phyloP scores from a whole-genome alignment of 1,140 invertebrate genomes.

The Caenorhabditis tropicalis region DNA sequence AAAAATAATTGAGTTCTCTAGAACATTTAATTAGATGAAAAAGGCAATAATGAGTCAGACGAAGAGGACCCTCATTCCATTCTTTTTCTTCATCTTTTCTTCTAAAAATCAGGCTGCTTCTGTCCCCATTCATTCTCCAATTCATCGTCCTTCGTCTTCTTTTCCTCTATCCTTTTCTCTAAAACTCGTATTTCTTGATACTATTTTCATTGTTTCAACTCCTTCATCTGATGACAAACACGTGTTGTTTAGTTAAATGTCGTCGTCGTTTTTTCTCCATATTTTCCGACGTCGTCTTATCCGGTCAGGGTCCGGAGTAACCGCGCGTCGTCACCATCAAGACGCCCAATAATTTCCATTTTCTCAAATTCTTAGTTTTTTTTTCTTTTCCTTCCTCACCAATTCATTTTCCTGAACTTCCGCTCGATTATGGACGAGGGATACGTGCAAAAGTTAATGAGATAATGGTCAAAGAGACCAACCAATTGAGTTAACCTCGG shows the following conservation, averaged over 20 bases:
- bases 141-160: conserved; percentile 40
- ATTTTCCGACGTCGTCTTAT: conserved; percentile 36
- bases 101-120: conserved; percentile 35
- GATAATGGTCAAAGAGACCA: not conserved
- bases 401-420: not conserved
- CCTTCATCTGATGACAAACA: conserved; percentile 40
- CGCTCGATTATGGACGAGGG: not conserved
- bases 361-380: not conserved
- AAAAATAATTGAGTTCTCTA: conserved; percentile 23
- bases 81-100: not conserved
- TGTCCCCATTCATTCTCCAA: conserved; percentile 38
- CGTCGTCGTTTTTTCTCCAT: conserved; percentile 18
- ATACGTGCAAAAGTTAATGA: conserved; percentile 28
- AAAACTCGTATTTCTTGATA: not conserved
- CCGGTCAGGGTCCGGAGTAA: not conserved
- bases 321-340: not conserved
- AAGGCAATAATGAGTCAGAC: conserved; percentile 35
- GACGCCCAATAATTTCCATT: conserved; percentile 8
- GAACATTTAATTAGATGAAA: conserved; percentile 39
- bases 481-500: not conserved
- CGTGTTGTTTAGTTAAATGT: conserved; percentile 45
- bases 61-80: conserved; percentile 12
- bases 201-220: conserved; percentile 10
- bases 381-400: not conserved
- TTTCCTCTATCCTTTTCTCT: not conserved